A percentile compares a stretch with the other conserved stretches of the same genome.
Evolutionary conservation across 2,797 vertebrate species (phyloP).

Genomic region (Chiroxiphia lanceolata): DNA sequence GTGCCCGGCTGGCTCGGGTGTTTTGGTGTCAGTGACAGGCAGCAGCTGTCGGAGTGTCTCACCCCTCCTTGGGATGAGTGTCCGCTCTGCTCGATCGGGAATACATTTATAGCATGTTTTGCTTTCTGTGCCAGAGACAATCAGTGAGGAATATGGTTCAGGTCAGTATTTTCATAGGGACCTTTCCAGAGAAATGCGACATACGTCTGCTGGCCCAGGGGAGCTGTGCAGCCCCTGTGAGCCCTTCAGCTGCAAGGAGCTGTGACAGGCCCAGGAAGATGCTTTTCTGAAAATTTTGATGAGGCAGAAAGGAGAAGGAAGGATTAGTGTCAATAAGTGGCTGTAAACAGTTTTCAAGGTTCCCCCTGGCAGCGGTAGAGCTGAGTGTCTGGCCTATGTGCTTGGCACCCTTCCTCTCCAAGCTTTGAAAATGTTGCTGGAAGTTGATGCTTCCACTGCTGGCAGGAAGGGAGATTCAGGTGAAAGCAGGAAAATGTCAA

Average conservation of each 20-base stretch:
- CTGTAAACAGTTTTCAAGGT: background rate
- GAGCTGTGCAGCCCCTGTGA: background rate
- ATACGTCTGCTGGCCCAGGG: background rate
- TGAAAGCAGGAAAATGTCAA: background rate
- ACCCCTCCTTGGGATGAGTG: background rate
- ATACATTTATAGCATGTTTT: background rate
- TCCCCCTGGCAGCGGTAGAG: background rate
- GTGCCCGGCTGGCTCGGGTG: background rate
- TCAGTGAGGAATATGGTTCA: background rate
- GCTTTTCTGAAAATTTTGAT: background rate
- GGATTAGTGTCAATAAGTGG: background rate
- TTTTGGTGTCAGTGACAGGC: background rate
- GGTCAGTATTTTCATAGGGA: background rate
- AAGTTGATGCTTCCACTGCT: background rate
- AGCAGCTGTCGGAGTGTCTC: conserved; percentile 2
- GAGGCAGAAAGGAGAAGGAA: background rate
- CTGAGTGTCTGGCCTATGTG: background rate
- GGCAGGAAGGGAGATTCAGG: background rate
- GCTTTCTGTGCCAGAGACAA: background rate
- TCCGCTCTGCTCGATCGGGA: background rate
- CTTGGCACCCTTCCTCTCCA: background rate
- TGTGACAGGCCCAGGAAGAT: background rate
- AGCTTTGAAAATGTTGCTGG: background rate
- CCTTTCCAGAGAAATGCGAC: background rate
- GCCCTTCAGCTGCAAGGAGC: background rate